These are phyloP conservation scores for Siniperca obscura DNA, from an alignment of 2,797 vertebrate genomes.

Conservation along the genomic window DNA sequence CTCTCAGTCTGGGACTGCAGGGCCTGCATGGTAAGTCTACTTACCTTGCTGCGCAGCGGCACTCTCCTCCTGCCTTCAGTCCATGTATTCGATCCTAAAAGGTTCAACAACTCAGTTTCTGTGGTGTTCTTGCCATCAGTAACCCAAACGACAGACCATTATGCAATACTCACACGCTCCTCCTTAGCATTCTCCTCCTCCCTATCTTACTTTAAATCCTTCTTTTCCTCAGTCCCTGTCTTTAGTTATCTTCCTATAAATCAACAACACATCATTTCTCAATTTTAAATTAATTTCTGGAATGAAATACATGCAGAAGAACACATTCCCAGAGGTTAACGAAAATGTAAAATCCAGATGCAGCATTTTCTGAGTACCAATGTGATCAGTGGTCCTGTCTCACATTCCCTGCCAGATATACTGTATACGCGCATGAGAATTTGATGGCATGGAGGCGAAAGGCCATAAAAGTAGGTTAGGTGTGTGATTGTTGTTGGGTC, in stretches of 20 bases:
- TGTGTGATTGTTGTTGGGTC: constrained; percentile 24
- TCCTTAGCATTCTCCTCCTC: constrained; percentile 34
- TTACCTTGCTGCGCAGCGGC: neutral
- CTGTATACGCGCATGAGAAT: neutral
- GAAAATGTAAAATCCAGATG: neutral
- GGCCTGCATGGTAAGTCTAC: constrained; percentile 61
- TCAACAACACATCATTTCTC: constrained; percentile 39
- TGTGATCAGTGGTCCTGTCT: constrained; percentile 9
- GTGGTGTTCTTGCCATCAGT: constrained; percentile 37
- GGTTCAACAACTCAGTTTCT: constrained; percentile 22
- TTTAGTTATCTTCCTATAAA: constrained; percentile 47
- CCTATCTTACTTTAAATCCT: constrained; percentile 33
- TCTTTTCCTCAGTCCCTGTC: constrained; percentile 35
- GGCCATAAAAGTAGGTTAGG: constrained; percentile 39
- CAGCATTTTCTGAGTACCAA: neutral
- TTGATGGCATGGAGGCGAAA: constrained; percentile 29
- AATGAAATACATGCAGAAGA: constrained; percentile 16
- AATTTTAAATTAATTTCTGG: constrained; percentile 36
- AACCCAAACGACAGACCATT: constrained; percentile 45
- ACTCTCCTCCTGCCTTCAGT: constrained; percentile 14
- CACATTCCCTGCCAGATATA: neutral
- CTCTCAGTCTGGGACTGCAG: constrained; percentile 57
- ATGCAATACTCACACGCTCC: constrained; percentile 44
- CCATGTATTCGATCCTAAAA: constrained; percentile 13
- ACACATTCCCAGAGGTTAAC: neutral